Percentiles rank a stretch among this genome's conserved stretches.
Conservation (phyloP, 2,888 invertebrate genomes). For the Trypoxylon attenuatum region DNA sequence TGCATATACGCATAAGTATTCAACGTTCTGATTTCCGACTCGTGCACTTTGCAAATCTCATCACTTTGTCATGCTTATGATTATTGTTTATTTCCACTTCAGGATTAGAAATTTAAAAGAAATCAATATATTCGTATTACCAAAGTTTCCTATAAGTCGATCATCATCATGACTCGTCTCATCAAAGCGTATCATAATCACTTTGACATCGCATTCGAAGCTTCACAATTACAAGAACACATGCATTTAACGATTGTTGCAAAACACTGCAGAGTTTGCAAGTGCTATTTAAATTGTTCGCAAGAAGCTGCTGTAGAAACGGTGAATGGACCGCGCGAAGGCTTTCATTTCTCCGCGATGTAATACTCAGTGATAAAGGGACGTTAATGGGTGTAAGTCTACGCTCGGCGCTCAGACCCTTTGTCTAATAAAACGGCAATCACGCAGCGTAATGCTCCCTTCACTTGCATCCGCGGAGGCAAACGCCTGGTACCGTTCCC, state of each 20-base stretch:
- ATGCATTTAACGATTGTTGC: constrained; percentile 28
- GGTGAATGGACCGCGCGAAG: constrained; percentile 4
- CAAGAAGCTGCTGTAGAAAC: constrained; percentile 29
- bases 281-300: constrained; percentile 36
- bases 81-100: no score
- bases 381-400: constrained; percentile 42
- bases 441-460: constrained; percentile 37
- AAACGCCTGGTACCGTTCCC: constrained; percentile 22
- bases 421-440: constrained; percentile 55
- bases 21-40: no score
- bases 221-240: constrained; percentile 9
- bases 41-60: no score
- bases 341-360: constrained; percentile 38
- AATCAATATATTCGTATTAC: no score
- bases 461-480: constrained; percentile 44
- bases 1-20: no score
- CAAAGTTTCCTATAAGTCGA: no score
- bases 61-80: no score
- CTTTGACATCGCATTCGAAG: no score
- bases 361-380: constrained; percentile 47
- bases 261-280: constrained; percentile 21
- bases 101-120: no score
- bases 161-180: no score
- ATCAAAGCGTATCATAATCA: no score
- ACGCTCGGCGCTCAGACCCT: constrained; percentile 25